A percentile compares a stretch with the other conserved stretches of the same genome.
Conservation (phyloP, 2,113 vertebrate species). For the Ictalurus furcatus region DNA sequence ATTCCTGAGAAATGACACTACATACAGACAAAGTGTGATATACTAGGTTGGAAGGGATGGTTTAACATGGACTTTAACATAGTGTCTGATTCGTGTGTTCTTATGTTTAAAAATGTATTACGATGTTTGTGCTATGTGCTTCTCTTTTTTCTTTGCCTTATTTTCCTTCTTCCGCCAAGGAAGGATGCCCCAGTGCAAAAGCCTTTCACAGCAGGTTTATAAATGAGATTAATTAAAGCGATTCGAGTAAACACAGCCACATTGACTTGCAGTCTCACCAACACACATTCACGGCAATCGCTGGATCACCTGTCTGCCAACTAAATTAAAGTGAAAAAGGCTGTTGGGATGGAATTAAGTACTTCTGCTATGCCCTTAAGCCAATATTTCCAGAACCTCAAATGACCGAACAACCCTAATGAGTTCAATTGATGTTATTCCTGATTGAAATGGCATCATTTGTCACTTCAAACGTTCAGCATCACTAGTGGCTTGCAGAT, state of each 20-base stretch:
- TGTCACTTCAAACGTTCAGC: neutral
- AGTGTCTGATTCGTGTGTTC: conserved; percentile 15
- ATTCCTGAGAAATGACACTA: conserved; percentile 1
- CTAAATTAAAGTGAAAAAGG: conserved; percentile 20
- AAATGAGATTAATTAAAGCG: conserved; percentile 2
- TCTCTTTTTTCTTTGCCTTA: neutral
- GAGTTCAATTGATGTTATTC: conserved; percentile 1
- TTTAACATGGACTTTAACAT: conserved; percentile 10
- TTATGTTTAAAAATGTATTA: conserved; percentile 21
- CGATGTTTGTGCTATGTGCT: neutral
- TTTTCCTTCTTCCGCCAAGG: conserved; percentile 15
- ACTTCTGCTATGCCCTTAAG: conserved; percentile 4
- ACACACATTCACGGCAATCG: neutral
- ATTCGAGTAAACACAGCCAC: conserved; percentile 3
- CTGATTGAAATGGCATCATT: conserved; percentile 5
- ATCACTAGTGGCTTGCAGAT: neutral
- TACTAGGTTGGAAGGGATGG: conserved; percentile 7
- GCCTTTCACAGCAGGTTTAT: conserved; percentile 18
- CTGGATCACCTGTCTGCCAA: conserved; percentile 14
- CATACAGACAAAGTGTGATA: neutral
- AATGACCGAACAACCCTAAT: conserved; percentile 8
- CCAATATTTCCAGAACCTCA: conserved; percentile 4
- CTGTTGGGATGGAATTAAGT: neutral
- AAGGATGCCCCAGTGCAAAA: conserved; percentile 20
- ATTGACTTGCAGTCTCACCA: neutral